Evolutionary conservation across 1,140 invertebrate genomes (phyloP).

Genomic region (Ceratoteleas bidentatus): DNA sequence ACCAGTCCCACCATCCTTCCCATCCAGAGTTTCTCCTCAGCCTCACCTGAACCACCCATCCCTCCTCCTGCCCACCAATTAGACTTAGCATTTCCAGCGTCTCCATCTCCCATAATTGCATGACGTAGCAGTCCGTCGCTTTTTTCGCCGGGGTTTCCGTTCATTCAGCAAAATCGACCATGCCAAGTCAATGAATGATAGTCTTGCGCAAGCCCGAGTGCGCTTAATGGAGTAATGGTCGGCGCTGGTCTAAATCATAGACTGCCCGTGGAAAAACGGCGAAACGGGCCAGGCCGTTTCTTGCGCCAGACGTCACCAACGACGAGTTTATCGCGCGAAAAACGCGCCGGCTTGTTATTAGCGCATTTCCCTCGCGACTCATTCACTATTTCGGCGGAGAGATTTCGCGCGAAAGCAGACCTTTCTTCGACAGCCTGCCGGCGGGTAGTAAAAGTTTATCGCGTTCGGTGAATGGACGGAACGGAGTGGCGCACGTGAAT

Average conservation of each 20-base stretch:
- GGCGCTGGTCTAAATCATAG: constrained; percentile 53
- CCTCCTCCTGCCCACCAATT: constrained; percentile 27
- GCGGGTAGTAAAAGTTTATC: constrained; percentile 65
- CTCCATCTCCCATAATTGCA: constrained; percentile 46
- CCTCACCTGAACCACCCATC: constrained; percentile 15
- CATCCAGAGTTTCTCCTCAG: not conserved
- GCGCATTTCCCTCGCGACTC: not conserved
- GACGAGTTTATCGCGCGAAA: constrained; percentile 45
- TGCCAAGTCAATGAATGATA: constrained; percentile 53
- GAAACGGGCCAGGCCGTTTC: constrained; percentile 41
- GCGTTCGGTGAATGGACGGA: constrained; percentile 62
- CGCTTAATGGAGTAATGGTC: constrained; percentile 55
- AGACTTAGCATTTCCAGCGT: constrained; percentile 19
- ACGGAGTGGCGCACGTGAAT: constrained; percentile 47
- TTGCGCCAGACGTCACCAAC: constrained; percentile 39
- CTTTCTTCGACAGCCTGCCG: constrained; percentile 27
- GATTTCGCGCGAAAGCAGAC: constrained; percentile 40
- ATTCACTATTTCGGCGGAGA: constrained; percentile 21
- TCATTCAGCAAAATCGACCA: constrained; percentile 61
- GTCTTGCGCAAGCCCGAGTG: constrained; percentile 44
- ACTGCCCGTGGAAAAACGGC: constrained; percentile 47
- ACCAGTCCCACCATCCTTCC: too few relatives aligned
- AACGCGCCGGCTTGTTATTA: constrained; percentile 18
- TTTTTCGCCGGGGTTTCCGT: constrained; percentile 43
- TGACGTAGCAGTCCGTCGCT: constrained; percentile 41